Evolutionary conservation across 92 coral and sea anemone species (phyloP), one percentile per base, ranked within the genome.

Genomic region (Paramuricea clavata): DNA sequence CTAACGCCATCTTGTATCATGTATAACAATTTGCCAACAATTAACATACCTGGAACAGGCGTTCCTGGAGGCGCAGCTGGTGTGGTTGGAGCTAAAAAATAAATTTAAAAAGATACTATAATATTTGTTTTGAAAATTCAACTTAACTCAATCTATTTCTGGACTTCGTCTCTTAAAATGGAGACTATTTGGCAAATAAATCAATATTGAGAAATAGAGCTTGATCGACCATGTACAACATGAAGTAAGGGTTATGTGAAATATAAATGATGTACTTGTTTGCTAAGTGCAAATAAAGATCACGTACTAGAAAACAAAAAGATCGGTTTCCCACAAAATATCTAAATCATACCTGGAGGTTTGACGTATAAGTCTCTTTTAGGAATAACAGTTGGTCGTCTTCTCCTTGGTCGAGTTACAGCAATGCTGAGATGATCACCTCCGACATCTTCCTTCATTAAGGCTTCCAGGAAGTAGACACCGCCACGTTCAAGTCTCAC

Each of bases 351-450:
- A 54, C 62, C 62, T 54, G 82, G 82, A 12, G 82, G 82, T 25
- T 52, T 49, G 21, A 76, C 59, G 31, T 76, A 76, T 19, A 76
- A 35, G 36, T 76, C 82, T 76, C 59, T 36, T 22, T 76, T 50
- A n/a, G 82, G 22, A 82, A 94, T 90, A 64, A 95, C 93, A 39
- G 85, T 89, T 56, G 32, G 60, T 19, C 83, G 32, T 1, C 36
- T 23, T 33, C 91, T 89, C 71, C 72, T 83, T 17, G 97, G 97
- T 19, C 74, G 89, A 34, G 35, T 83, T 5, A 91, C 97, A 15
- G 95, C 97, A 59, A 90, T 88, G 26, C 92, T 79, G 49, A 94
- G 43, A 76, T 92, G 94, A 70, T 94, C 97, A 5, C 88, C 67
- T 49, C 89, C 90, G 0, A 74, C 47, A 71, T 87, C 85, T 61